phyloP scores from a whole-genome alignment of 2,113 vertebrate species.

The Dolichotis patagonum region DNA sequence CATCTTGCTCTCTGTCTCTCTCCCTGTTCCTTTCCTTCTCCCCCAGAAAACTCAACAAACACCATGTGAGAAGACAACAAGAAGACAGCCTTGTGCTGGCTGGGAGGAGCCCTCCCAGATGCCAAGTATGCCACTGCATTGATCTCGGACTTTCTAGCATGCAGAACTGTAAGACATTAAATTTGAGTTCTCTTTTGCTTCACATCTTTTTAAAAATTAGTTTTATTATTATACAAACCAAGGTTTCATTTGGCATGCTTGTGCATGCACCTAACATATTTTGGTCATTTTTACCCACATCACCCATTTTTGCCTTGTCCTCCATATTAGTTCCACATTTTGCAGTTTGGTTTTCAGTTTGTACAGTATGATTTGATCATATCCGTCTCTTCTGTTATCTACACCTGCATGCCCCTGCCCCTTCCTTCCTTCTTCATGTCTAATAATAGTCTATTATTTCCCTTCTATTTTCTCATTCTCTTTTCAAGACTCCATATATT shows the following conservation, averaged over 20 bases:
- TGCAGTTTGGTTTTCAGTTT: background rate
- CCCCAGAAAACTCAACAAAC: background rate
- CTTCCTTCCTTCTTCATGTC: background rate
- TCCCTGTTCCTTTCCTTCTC: background rate
- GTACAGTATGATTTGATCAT: background rate
- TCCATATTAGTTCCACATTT: background rate
- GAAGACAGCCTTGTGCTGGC: background rate
- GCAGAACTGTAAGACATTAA: background rate
- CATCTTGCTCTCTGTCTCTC: background rate
- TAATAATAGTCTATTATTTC: background rate
- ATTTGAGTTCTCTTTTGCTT: background rate
- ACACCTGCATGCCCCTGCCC: background rate
- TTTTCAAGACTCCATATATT: background rate
- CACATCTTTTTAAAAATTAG: background rate
- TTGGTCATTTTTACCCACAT: background rate
- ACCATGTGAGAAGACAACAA: background rate
- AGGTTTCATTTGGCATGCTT: background rate
- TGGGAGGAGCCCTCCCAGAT: background rate
- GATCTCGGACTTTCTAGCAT: background rate
- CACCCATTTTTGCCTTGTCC: background rate
- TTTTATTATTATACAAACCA: background rate
- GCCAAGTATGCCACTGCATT: background rate
- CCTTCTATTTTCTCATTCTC: background rate
- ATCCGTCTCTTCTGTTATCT: background rate
- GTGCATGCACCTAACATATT: background rate